Percentiles rank a stretch among this genome's conserved stretches.
Evolutionary conservation across 1,140 invertebrate species (phyloP).

Genomic region (Euschistus heros): DNA sequence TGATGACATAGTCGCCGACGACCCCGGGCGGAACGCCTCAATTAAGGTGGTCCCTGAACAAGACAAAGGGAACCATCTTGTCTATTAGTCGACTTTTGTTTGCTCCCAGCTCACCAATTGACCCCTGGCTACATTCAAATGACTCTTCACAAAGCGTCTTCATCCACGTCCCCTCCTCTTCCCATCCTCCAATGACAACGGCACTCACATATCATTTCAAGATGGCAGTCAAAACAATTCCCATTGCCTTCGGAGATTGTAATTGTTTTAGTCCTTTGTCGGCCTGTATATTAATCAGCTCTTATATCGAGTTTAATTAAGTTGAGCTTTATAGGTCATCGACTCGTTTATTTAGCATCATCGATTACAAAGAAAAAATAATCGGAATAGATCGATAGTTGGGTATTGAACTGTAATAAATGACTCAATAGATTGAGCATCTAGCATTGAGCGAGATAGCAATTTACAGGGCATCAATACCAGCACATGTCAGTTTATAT

Average conservation of each 20-base stretch:
- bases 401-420: no score
- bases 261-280: conserved; percentile 8
- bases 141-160: not conserved
- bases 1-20: no score
- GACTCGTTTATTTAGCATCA: not conserved
- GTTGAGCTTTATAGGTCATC: not conserved
- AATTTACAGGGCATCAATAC: no score
- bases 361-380: no score
- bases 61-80: conserved; percentile 2
- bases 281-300: not conserved
- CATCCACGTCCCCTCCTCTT: no score
- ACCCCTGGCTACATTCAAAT: not conserved
- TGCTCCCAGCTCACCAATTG: conserved; percentile 6
- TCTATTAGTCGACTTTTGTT: conserved; percentile 1
- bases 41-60: not conserved
- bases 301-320: not conserved
- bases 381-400: no score
- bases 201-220: not conserved
- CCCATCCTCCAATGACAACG: not conserved
- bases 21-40: not conserved
- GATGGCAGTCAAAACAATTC: conserved; percentile 5
- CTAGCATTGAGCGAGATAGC: no score
- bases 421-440: no score
- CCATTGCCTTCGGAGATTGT: not conserved
- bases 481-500: no score